Evolutionary conservation across 2,113 vertebrate species (phyloP), one percentile per base, ranked within the genome.

Genomic region (Apistogramma diplotaenia): DNA sequence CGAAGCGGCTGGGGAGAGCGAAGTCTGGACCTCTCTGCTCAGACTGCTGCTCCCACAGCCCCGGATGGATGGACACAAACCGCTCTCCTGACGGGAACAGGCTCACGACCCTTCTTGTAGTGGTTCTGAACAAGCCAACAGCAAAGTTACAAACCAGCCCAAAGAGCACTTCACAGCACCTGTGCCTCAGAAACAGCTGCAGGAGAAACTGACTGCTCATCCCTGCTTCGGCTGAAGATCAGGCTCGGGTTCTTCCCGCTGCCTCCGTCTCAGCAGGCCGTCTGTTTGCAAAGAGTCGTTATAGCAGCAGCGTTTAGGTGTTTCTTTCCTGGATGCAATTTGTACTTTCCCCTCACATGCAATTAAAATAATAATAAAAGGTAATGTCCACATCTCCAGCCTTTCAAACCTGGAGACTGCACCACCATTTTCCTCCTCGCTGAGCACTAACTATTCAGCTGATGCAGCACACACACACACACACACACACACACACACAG

Each of bases 1-100:
- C 7, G 33, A 33, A 33, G 33, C 2, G 7, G 8, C 33, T 8
- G 33, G 33, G 2, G 33, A 35, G 33, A 35, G 33, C 2, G 8
- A 35, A 8, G 33, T 8, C 8, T 35, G 33, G 33, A 35, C 33
- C 8, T 35, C 33, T 35, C 33, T 35, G 33, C 33, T 35, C 9
- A 35, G 33, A 33, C 33, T 35, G 33, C 8, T 35, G 33, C 33
- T 3, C 33, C 33, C 33, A 35, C 33, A 35, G 9, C 33, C 33
- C 31, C 33, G 7, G 59, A 23, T 5, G 33, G 35, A 62, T 0
- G 0, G 5, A 67, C 23, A 46, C 61, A 46, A 9, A 19, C 27
- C 37, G 37, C 37, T 27, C 13, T 16, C 0, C 40, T 27, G 62
- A 67, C 27, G 23, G 27, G 37, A 5, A 46, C 23, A 6, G 15